These are phyloP conservation scores for Karalla daura DNA, from an alignment of 2,797 vertebrate species.

Conservation along the genomic window DNA sequence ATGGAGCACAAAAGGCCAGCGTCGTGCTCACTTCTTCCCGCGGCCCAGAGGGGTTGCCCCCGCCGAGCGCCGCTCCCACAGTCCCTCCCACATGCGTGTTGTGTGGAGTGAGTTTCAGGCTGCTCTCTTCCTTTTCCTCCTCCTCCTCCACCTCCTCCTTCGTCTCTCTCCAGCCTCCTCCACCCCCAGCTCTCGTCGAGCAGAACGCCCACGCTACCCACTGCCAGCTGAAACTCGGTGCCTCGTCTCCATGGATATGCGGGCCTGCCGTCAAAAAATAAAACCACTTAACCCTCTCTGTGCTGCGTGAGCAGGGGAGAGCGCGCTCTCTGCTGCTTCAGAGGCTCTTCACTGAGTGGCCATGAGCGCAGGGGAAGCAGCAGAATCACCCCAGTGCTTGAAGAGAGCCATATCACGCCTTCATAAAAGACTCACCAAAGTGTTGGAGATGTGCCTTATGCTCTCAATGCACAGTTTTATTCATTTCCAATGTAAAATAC, in stretches of 20 bases:
- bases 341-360: slow-evolving; percentile 34
- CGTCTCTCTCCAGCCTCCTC: slow-evolving; percentile 62
- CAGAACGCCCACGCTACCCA: slow-evolving; percentile 74
- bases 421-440: too few relatives aligned
- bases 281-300: slow-evolving; percentile 74
- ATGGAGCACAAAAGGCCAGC: slow-evolving; percentile 47
- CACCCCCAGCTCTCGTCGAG: slow-evolving; percentile 67
- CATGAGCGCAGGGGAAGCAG: slow-evolving; percentile 17
- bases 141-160: slow-evolving; percentile 69
- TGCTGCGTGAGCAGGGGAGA: slow-evolving; percentile 48
- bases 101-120: slow-evolving; percentile 54
- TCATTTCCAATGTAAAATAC: slow-evolving; percentile 4
- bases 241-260: slow-evolving; percentile 85
- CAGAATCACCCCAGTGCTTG: slow-evolving; percentile 9
- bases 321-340: slow-evolving; percentile 20
- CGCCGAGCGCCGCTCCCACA: slow-evolving; percentile 21
- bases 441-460: background rate
- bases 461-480: too few relatives aligned
- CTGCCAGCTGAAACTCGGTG: slow-evolving; percentile 58
- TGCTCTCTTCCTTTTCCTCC: slow-evolving; percentile 61
- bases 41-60: slow-evolving; percentile 8
- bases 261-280: slow-evolving; percentile 70
- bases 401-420: slow-evolving; percentile 8
- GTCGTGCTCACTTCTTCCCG: slow-evolving; percentile 36
- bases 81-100: slow-evolving; percentile 47